A percentile compares a stretch with the other conserved stretches of the same genome.
Evolutionary conservation across 1,140 invertebrate species (phyloP).

Genomic region (Lethrus apterus): DNA sequence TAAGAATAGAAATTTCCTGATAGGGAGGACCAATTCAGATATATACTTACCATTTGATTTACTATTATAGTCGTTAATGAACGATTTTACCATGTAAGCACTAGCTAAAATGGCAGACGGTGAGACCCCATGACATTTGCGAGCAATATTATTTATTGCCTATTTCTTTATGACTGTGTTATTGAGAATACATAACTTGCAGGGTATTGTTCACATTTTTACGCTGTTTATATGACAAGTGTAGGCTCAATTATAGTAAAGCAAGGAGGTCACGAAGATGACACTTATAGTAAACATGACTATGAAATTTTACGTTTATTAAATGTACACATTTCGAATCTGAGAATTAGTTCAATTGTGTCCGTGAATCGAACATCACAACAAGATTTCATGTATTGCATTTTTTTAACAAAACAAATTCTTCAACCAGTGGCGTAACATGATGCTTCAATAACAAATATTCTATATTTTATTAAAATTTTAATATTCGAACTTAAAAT

Average conservation of each 20-base stretch:
- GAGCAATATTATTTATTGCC: constrained; percentile 23
- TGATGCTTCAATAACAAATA: too few relatives aligned
- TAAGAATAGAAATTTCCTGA: background rate
- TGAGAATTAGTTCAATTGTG: too few relatives aligned
- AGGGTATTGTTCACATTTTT: constrained; percentile 12
- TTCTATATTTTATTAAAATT: too few relatives aligned
- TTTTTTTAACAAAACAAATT: too few relatives aligned
- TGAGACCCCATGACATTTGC: constrained; percentile 21
- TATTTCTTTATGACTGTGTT: constrained; percentile 17
- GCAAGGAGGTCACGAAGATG: constrained; percentile 1
- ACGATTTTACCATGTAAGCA: constrained; percentile 21
- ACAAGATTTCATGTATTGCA: too few relatives aligned
- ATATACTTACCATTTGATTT: constrained; percentile 19
- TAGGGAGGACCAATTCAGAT: background rate
- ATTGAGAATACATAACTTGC: constrained; percentile 12
- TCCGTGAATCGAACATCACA: too few relatives aligned
- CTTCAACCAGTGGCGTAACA: too few relatives aligned
- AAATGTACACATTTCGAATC: too few relatives aligned
- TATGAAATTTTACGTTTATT: too few relatives aligned
- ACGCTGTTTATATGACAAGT: constrained; percentile 8
- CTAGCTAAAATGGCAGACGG: constrained; percentile 16
- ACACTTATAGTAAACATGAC: too few relatives aligned
- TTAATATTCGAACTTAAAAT: too few relatives aligned
- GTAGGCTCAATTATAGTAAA: constrained; percentile 10
- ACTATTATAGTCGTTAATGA: constrained; percentile 24